phyloP scores from a whole-genome alignment of 2,113 vertebrate genomes.

The Stomatorhinus ivindoensis region DNA sequence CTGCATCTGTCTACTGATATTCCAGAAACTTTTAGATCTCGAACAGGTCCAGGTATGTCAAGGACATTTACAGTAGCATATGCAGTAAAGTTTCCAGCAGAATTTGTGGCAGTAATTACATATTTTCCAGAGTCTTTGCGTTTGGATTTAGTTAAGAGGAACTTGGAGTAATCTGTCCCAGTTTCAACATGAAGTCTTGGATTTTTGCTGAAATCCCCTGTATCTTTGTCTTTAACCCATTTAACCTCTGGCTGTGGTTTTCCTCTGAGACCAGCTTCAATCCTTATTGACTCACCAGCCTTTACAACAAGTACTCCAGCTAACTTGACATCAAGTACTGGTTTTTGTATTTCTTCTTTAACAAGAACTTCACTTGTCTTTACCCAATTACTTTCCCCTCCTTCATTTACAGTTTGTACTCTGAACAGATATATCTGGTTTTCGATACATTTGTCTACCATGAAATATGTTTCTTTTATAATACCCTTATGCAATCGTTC shows the following conservation, averaged over 20 bases:
- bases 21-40: slow-evolving; percentile 78
- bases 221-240: slow-evolving; percentile 88
- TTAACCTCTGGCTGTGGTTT: slow-evolving; percentile 88
- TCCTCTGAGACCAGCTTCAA: slow-evolving; percentile 88
- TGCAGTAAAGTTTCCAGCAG: slow-evolving; percentile 82
- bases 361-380: slow-evolving; percentile 83
- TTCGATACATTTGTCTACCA: slow-evolving; percentile 82
- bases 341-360: slow-evolving; percentile 89
- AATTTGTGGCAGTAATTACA: slow-evolving; percentile 82
- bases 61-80: slow-evolving; percentile 86
- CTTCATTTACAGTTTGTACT: slow-evolving; percentile 89
- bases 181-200: slow-evolving; percentile 86
- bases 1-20: slow-evolving; percentile 85
- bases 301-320: slow-evolving; percentile 80
- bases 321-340: slow-evolving; percentile 86
- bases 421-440: slow-evolving; percentile 88
- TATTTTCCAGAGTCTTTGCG: slow-evolving; percentile 89
- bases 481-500: slow-evolving; percentile 73
- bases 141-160: slow-evolving; percentile 79
- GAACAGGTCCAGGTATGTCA: slow-evolving; percentile 86
- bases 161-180: slow-evolving; percentile 76
- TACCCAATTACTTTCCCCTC: slow-evolving; percentile 91
- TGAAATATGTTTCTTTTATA: slow-evolving; percentile 83
- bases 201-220: slow-evolving; percentile 71
- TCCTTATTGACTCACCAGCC: slow-evolving; percentile 86